Percentiles rank a stretch among this genome's conserved stretches.
Evolutionary conservation across 2,888 invertebrate species (phyloP).

Genomic region (Eupithecia tripunctaria): DNA sequence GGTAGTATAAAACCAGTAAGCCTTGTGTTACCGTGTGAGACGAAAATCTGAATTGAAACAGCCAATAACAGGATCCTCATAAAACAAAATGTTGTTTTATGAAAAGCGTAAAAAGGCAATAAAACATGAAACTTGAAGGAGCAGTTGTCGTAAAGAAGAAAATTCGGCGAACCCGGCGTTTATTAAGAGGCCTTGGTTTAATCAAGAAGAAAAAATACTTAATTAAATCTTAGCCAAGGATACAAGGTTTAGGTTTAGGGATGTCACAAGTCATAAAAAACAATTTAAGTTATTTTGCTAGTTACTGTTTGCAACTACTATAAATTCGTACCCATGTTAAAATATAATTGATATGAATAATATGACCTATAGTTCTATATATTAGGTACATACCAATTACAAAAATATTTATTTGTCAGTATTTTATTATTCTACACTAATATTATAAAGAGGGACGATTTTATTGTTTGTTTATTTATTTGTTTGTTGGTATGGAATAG

Average conservation of each 20-base stretch:
- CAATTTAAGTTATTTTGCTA: neutral
- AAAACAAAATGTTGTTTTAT: slow-evolving; percentile 30
- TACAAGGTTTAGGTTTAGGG: slow-evolving; percentile 50
- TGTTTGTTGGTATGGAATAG: no score
- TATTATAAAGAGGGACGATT: no score
- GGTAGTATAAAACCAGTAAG: neutral
- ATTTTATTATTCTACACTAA: no score
- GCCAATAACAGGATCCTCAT: slow-evolving; percentile 21
- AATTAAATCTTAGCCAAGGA: slow-evolving; percentile 65
- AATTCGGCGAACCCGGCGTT: slow-evolving; percentile 53
- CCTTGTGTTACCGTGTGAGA: neutral
- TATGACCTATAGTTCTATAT: no score
- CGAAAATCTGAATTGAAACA: slow-evolving; percentile 10
- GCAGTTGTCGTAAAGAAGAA: slow-evolving; percentile 43
- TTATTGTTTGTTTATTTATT: no score
- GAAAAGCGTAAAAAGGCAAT: slow-evolving; percentile 30
- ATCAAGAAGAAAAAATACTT: slow-evolving; percentile 69
- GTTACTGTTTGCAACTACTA: neutral
- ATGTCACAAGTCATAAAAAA: slow-evolving; percentile 9
- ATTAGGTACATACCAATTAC: no score
- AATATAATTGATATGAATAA: no score
- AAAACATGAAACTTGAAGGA: slow-evolving; percentile 34
- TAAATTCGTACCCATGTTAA: no score
- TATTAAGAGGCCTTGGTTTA: slow-evolving; percentile 63
- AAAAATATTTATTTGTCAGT: no score